phyloP scores from a whole-genome alignment of 1,140 invertebrate species.

The Branchinecta lynchi region DNA sequence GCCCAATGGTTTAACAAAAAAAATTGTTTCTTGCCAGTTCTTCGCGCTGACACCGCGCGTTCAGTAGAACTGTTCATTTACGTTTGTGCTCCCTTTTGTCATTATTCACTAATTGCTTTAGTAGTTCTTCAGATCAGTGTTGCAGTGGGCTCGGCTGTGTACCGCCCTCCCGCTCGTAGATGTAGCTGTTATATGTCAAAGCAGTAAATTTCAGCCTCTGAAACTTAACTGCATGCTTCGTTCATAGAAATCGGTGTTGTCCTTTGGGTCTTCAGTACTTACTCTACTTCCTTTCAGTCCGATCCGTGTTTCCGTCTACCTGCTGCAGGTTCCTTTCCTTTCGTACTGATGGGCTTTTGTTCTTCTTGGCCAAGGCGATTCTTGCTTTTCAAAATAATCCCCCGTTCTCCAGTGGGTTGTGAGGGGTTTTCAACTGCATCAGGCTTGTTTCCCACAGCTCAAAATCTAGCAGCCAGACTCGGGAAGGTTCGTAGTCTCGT shows the following conservation, averaged over 20 bases:
- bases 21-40: neutral
- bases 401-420: too few species aligned
- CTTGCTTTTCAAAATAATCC: too few species aligned
- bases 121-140: conserved; percentile 7
- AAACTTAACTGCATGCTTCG: neutral
- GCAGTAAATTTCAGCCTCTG: neutral
- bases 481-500: too few species aligned
- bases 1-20: neutral
- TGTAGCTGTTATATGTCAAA: conserved; percentile 1
- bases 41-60: neutral
- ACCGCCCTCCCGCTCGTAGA: neutral
- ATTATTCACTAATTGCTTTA: neutral
- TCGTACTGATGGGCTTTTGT: too few species aligned
- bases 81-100: neutral
- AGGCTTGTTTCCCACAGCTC: too few species aligned
- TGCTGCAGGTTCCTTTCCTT: too few species aligned
- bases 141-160: neutral
- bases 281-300: too few species aligned
- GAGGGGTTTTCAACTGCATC: too few species aligned
- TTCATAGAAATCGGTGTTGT: conserved; percentile 7
- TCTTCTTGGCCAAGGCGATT: too few species aligned
- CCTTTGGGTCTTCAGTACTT: neutral
- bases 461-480: too few species aligned
- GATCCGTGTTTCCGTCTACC: too few species aligned
- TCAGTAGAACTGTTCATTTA: neutral